Base-by-base conservation (phyloP, 2,888 invertebrate genomes). In the Apotomis capreana region DNA sequence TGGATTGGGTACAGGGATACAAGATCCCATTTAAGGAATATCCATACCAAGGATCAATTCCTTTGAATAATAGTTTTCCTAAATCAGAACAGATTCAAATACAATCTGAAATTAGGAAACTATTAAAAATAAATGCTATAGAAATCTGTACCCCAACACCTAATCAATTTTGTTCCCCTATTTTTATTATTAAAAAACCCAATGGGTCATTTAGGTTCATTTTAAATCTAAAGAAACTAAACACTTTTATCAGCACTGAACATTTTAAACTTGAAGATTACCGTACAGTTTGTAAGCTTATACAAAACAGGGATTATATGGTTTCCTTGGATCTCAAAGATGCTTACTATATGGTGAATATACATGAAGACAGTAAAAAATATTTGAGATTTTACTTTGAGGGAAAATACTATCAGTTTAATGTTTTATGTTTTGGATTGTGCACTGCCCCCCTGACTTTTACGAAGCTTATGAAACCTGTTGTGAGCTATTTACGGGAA, bases 201-300 rank as follows among this genome's bases (percentile, higher is more conserved):
- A n/a, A n/a, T n/a, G n/a, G n/a, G n/a, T n/a, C n/a, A n/a, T n/a
- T n/a, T n/a, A n/a, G n/a, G n/a, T n/a, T n/a, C n/a, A n/a, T n/a
- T n/a, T n/a, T n/a, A n/a, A n/a, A n/a, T 52, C n/a, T 52, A n/a
- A 52, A 52, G n/a, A 52, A 52, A 52, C n/a, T 52, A 3, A 52
- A 52, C n/a, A 52, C 52, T 8, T 52, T 52, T 52, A n/a, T 52
- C 10, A 52, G n/a, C 4, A 12, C 52, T 52, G 52, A 52, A 52
- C 52, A 52, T 52, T 52, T 52, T 52, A 52, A 52, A 52, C 52
- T 52, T 12, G 52, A 52, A n/a, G 52, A 52, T 8, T 52, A 52
- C n/a, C 10, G 52, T 12, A 52, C 52, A 52, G 52, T 52, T 52
- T 52, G 52, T n/a, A 52, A 52, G n/a, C 52, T 52, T 3, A 5